A percentile compares a stretch with the other conserved stretches of the same genome.
These are phyloP conservation scores for Melanotaenia nigrans DNA, from an alignment of 2,797 vertebrate genomes.

Conservation along the genomic window DNA sequence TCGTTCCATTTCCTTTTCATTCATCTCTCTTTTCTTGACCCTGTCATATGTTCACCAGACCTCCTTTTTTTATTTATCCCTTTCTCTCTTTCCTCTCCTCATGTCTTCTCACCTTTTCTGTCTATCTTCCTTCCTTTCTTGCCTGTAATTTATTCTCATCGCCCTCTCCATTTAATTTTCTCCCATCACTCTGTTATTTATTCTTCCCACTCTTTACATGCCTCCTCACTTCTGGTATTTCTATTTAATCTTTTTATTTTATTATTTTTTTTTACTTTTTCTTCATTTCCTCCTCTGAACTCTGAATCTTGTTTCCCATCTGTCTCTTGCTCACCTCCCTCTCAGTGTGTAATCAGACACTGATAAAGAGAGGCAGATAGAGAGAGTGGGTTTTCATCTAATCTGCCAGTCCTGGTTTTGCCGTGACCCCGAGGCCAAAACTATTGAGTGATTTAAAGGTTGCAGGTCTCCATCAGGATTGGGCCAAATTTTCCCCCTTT, in stretches of 20 bases:
- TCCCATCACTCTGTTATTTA: background rate
- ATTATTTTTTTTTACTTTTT: background rate
- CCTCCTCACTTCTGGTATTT: background rate
- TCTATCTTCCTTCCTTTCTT: background rate
- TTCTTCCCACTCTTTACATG: background rate
- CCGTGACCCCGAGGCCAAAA: conserved; percentile 59
- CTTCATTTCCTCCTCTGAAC: background rate
- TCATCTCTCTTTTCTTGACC: background rate
- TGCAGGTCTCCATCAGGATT: conserved; percentile 57
- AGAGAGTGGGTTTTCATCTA: conserved; percentile 64
- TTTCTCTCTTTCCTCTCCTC: background rate
- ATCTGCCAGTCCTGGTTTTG: conserved; percentile 57
- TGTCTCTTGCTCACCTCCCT: background rate
- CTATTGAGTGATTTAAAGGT: conserved; percentile 71
- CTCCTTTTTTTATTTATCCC: conserved; percentile 21
- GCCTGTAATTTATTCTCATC: background rate
- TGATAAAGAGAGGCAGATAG: conserved; percentile 40
- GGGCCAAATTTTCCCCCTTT: conserved; percentile 72
- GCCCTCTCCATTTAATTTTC: conserved; percentile 6
- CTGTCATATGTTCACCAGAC: conserved; percentile 24
- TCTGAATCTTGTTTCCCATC: background rate
- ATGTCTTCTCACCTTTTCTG: background rate
- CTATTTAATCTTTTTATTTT: background rate
- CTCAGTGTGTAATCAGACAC: conserved; percentile 27
- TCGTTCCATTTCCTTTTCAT: conserved; percentile 31